A percentile compares a stretch with the other conserved stretches of the same genome.
These are phyloP conservation scores for Chitala chitala DNA, from an alignment of 2,113 vertebrate genomes.

Conservation along the genomic window DNA sequence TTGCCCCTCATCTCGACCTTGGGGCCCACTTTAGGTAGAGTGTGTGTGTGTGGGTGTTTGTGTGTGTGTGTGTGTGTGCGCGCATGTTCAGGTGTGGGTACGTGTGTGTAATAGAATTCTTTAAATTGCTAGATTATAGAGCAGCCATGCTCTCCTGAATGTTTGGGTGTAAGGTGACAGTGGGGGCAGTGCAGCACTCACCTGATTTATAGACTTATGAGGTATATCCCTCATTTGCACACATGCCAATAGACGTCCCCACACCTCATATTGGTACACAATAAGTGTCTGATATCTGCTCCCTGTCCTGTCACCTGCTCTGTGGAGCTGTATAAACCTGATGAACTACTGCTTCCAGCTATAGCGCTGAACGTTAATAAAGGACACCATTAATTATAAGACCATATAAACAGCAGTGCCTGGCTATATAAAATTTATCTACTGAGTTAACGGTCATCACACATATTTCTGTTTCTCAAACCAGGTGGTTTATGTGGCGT, in stretches of 20 bases:
- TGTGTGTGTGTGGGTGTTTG: not conserved
- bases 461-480: not conserved
- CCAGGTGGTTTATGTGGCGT: not conserved
- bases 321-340: not conserved
- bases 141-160: not conserved
- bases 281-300: constrained; percentile 13
- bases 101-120: not conserved
- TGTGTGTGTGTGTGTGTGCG: not conserved
- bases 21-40: constrained; percentile 77
- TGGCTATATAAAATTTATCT: not conserved
- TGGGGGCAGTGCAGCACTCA: not conserved
- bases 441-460: not conserved
- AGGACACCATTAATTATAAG: not conserved
- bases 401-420: not conserved
- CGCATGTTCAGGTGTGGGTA: not conserved
- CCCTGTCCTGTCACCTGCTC: not conserved
- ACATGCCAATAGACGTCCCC: not conserved
- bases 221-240: constrained; percentile 2
- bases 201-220: not conserved
- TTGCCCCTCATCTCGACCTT: constrained; percentile 67
- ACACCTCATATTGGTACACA: not conserved
- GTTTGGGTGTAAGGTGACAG: not conserved
- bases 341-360: not conserved
- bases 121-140: not conserved
- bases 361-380: not conserved